Evolutionary conservation across 2,113 vertebrate genomes (phyloP).

Genomic region (Hyaena hyaena): DNA sequence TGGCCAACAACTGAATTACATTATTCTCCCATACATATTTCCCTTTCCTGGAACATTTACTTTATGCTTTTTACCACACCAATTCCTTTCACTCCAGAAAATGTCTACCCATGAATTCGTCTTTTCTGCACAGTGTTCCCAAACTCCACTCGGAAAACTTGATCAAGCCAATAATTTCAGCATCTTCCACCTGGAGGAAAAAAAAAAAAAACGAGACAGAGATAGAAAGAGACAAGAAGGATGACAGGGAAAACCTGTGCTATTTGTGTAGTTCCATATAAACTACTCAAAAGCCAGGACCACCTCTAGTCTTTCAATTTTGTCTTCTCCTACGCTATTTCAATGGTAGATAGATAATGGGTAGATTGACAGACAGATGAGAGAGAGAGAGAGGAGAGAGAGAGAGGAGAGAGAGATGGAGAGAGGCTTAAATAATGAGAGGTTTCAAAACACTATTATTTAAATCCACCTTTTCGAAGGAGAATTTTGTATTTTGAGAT

Average conservation of each 20-base stretch:
- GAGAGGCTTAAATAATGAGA: neutral
- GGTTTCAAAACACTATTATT: neutral
- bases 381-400: too few species aligned
- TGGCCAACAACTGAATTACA: slow-evolving; percentile 22
- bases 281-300: slow-evolving; percentile 22
- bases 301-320: neutral
- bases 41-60: neutral
- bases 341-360: neutral
- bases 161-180: slow-evolving; percentile 23
- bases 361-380: neutral
- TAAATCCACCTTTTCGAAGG: slow-evolving; percentile 7
- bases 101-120: neutral
- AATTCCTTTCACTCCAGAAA: slow-evolving; percentile 29
- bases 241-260: neutral
- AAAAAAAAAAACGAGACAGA: neutral
- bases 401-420: neutral
- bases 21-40: slow-evolving; percentile 36
- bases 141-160: neutral
- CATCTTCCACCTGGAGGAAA: neutral
- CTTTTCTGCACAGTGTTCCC: neutral
- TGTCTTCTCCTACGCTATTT: neutral
- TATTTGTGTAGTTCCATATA: neutral
- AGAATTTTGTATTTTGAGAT: slow-evolving; percentile 46
- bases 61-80: neutral
- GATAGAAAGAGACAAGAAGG: neutral